These are phyloP conservation scores for Pollimyrus isidori DNA, from an alignment of 2,113 vertebrate genomes.

Conservation along the genomic window DNA sequence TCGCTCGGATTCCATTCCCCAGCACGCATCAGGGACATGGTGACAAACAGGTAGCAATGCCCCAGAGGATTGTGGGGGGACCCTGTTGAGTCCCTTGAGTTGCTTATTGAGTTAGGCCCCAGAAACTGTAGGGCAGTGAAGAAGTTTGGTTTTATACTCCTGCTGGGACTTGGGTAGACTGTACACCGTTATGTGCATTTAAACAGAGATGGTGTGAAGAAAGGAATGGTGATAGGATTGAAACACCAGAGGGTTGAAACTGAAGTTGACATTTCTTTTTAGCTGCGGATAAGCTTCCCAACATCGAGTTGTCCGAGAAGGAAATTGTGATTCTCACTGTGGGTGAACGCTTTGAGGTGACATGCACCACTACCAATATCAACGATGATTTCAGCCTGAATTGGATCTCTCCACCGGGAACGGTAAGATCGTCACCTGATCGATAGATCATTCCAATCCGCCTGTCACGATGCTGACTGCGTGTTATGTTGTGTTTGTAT, in stretches of 20 bases:
- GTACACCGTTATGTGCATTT: neutral
- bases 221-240: neutral
- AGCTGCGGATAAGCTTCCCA: conserved; percentile 74
- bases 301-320: conserved; percentile 64
- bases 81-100: neutral
- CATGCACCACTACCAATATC: conserved; percentile 75
- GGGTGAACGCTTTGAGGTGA: conserved; percentile 71
- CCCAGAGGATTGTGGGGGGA: neutral
- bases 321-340: conserved; percentile 67
- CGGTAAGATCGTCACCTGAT: conserved; percentile 61
- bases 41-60: neutral
- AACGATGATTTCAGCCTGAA: conserved; percentile 68
- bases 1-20: neutral
- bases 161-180: neutral
- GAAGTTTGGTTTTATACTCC: neutral
- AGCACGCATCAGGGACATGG: neutral
- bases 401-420: conserved; percentile 65
- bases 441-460: neutral
- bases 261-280: conserved; percentile 13
- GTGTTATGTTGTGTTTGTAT: neutral
- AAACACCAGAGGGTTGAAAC: neutral
- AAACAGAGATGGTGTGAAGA: neutral
- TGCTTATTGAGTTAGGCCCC: neutral
- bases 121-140: neutral
- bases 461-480: neutral